Conservation (phyloP, 2,113 vertebrate genomes). For the Apteryx owenii region DNA sequence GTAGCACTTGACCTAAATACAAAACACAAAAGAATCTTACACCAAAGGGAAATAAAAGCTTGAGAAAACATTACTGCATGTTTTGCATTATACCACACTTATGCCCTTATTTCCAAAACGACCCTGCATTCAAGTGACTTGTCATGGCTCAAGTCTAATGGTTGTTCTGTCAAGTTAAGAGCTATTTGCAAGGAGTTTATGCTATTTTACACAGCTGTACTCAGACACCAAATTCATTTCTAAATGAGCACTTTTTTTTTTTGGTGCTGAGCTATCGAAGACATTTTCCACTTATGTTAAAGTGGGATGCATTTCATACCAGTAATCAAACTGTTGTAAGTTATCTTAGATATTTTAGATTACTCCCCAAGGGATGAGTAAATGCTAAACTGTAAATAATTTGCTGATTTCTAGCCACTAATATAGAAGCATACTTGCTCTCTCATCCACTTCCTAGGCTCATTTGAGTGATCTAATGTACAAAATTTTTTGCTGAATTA, state of each 20-base stretch:
- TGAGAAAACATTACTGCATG: not conserved
- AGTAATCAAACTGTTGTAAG: conserved; percentile 3
- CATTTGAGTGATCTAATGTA: not conserved
- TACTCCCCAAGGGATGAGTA: not conserved
- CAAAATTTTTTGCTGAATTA: not conserved
- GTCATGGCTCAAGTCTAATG: not conserved
- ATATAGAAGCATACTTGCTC: not conserved
- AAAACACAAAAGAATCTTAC: not conserved
- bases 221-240: conserved; percentile 5
- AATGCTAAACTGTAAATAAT: not conserved
- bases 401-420: conserved; percentile 12
- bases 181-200: not conserved
- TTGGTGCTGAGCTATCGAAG: conserved; percentile 21
- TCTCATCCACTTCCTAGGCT: not conserved
- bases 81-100: not conserved
- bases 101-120: not conserved
- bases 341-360: not conserved
- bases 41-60: not conserved
- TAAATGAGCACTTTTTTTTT: not conserved
- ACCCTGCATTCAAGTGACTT: not conserved
- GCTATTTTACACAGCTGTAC: not conserved
- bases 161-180: not conserved
- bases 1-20: conserved; percentile 93
- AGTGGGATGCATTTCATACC: not conserved
- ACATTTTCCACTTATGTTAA: not conserved